Evolutionary conservation across 2,797 vertebrate genomes (phyloP).

Genomic region (Macroramphosus scolopax): DNA sequence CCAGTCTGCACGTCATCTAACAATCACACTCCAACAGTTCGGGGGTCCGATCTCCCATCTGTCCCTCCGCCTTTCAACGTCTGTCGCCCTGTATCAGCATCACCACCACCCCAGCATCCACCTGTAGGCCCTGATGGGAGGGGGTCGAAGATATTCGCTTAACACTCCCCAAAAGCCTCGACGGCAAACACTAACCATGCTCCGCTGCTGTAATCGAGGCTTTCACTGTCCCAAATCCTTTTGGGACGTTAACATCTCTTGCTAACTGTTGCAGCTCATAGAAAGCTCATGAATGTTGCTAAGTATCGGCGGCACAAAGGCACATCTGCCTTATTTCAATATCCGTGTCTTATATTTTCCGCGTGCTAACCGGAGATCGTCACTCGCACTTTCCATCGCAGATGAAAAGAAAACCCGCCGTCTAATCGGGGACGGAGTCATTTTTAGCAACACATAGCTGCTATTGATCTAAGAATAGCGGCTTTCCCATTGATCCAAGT

Average conservation of each 20-base stretch:
- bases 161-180: too few species aligned
- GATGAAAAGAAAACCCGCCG: conserved; percentile 59
- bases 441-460: conserved; percentile 51
- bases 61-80: too few species aligned
- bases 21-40: too few species aligned
- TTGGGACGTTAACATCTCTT: conserved; percentile 23
- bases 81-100: conserved; percentile 35
- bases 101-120: too few species aligned
- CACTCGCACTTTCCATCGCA: conserved; percentile 51
- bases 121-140: too few species aligned
- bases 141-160: too few species aligned
- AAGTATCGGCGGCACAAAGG: background rate
- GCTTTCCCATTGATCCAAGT: conserved; percentile 46
- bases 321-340: conserved; percentile 17
- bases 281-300: conserved; percentile 41
- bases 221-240: conserved; percentile 27
- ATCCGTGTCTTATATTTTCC: conserved; percentile 48
- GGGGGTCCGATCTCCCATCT: too few species aligned
- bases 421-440: conserved; percentile 33
- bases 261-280: conserved; percentile 23
- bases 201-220: too few species aligned
- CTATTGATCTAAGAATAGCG: conserved; percentile 59
- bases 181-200: too few species aligned
- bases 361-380: conserved; percentile 47
- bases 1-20: too few species aligned